A percentile compares a stretch with the other conserved stretches of the same genome.
phyloP scores from a whole-genome alignment of 1,140 invertebrate genomes.

The Zaprionus capensis region DNA sequence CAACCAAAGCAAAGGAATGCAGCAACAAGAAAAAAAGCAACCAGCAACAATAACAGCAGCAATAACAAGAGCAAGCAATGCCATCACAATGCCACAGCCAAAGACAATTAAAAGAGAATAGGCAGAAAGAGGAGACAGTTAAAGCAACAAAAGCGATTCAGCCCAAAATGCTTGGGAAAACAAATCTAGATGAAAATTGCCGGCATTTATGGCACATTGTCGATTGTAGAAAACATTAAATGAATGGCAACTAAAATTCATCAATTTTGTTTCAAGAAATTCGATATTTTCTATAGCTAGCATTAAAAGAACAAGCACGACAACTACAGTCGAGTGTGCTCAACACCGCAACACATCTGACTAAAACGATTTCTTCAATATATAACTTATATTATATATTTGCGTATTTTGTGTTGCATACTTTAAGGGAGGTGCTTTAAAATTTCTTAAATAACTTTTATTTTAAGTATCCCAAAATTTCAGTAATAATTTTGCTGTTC shows the following conservation, averaged over 20 bases:
- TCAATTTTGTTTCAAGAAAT: neutral
- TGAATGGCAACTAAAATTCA: neutral
- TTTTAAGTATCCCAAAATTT: no score
- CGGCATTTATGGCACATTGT: conserved; percentile 21
- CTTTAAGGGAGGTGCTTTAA: no score
- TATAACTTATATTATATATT: no score
- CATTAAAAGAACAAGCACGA: neutral
- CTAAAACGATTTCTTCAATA: no score
- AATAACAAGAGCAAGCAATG: conserved; percentile 63
- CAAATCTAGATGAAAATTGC: conserved; percentile 39
- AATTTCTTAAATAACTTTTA: no score
- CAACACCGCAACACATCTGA: no score
- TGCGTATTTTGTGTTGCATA: no score
- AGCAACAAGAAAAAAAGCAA: conserved; percentile 56
- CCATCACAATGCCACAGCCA: conserved; percentile 53
- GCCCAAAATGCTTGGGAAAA: conserved; percentile 16
- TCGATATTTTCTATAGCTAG: neutral
- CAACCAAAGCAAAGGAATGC: conserved; percentile 77
- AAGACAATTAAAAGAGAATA: conserved; percentile 52
- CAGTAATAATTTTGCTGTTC: no score
- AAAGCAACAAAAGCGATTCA: conserved; percentile 27
- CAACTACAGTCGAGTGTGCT: no score
- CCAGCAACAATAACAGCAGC: conserved; percentile 26
- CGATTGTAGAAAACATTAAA: neutral
- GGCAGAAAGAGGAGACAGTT: conserved; percentile 28